These are phyloP conservation scores for Entomyzon cyanotis DNA, from an alignment of 2,113 vertebrate species.

Conservation along the genomic window DNA sequence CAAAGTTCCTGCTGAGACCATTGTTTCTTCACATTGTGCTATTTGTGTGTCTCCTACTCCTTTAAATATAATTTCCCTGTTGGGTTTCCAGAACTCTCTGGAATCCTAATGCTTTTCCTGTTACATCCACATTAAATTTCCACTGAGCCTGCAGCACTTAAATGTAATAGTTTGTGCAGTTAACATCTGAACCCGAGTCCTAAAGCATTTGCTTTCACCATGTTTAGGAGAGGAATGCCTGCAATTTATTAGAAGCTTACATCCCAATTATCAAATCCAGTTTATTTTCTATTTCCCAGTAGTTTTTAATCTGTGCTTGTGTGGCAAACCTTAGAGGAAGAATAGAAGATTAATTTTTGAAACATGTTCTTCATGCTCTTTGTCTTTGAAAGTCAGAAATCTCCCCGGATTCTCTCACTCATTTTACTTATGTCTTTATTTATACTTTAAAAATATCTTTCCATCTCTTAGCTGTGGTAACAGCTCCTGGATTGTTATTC, in stretches of 20 bases:
- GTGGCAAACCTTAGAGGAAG: not conserved
- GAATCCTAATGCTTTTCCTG: not conserved
- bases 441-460: not conserved
- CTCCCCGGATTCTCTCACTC: not conserved
- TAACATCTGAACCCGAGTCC: not conserved
- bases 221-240: not conserved
- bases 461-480: not conserved
- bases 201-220: not conserved
- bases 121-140: not conserved
- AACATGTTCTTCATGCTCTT: not conserved
- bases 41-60: not conserved
- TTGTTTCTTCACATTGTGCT: not conserved
- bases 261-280: not conserved
- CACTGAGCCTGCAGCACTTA: not conserved
- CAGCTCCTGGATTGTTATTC: not conserved
- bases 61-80: not conserved
- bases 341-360: not conserved
- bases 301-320: not conserved
- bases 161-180: not conserved
- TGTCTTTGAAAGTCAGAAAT: not conserved
- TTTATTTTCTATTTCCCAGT: not conserved
- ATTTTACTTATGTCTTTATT: not conserved
- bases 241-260: not conserved
- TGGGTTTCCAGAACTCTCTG: not conserved
- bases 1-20: not conserved